A percentile compares a stretch with the other conserved stretches of the same genome.
phyloP scores from a whole-genome alignment of 1,140 invertebrate genomes.

The Bombus confusus region DNA sequence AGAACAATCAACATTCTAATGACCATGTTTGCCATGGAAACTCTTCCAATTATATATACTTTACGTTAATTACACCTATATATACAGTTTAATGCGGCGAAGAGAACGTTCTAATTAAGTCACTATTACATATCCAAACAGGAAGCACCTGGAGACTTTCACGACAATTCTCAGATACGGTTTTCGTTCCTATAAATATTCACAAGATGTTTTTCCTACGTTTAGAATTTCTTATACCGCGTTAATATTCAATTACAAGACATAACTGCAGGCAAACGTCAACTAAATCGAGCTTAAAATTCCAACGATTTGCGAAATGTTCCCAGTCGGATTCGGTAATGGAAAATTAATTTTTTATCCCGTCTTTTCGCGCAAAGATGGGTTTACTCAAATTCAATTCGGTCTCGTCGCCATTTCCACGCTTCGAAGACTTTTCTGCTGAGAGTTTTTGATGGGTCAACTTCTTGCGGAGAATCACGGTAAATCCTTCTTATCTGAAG shows the following conservation, averaged over 20 bases:
- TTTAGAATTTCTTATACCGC: not conserved
- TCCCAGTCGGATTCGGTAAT: not conserved
- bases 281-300: not conserved
- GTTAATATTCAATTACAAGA: constrained; percentile 27
- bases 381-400: constrained; percentile 43
- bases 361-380: constrained; percentile 32
- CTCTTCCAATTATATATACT: not conserved
- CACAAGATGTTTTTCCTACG: not conserved
- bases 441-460: constrained; percentile 21
- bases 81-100: not conserved
- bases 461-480: constrained; percentile 34
- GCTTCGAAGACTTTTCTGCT: not conserved
- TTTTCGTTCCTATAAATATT: not conserved
- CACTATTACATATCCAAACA: not conserved
- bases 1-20: not conserved
- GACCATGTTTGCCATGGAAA: not conserved
- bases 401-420: not conserved
- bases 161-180: not conserved
- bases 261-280: not conserved
- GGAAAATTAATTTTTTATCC: constrained; percentile 43
- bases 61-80: not conserved
- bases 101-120: not conserved
- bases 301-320: not conserved
- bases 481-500: constrained; percentile 62
- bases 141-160: not conserved